phyloP scores from a whole-genome alignment of 2,888 invertebrate genomes.

The Apamea crenata region DNA sequence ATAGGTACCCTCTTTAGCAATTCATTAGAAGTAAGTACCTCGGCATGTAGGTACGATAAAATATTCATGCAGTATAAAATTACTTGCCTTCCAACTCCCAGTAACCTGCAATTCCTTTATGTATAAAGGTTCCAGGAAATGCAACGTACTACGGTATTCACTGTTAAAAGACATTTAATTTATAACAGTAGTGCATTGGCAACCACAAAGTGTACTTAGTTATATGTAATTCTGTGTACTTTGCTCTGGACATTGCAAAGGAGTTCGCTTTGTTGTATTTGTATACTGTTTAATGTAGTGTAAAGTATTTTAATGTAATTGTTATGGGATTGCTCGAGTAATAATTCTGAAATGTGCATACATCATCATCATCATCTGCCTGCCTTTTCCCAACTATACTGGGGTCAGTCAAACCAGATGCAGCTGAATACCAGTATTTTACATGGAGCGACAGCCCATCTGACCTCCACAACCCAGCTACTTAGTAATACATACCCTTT shows the following conservation, averaged over 20 bases:
- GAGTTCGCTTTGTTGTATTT: conserved; percentile 10
- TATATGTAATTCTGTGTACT: conserved; percentile 35
- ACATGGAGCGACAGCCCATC: too few relatives aligned
- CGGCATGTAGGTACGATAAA: neutral
- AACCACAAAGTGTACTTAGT: conserved; percentile 11
- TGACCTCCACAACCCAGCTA: too few relatives aligned
- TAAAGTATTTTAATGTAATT: neutral
- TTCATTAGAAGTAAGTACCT: conserved; percentile 11
- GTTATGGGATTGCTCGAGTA: neutral
- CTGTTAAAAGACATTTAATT: conserved; percentile 51
- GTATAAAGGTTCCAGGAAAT: conserved; percentile 35
- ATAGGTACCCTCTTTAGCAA: conserved; percentile 1
- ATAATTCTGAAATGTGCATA: neutral
- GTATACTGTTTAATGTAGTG: neutral
- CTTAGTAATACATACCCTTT: too few relatives aligned
- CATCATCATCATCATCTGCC: too few relatives aligned
- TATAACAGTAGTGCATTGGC: conserved; percentile 30
- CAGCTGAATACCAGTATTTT: too few relatives aligned
- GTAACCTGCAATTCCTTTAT: conserved; percentile 38
- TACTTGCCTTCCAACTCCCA: conserved; percentile 31
- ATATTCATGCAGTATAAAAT: conserved; percentile 41
- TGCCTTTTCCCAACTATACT: too few relatives aligned
- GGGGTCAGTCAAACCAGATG: too few relatives aligned
- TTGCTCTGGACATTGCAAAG: conserved; percentile 3
- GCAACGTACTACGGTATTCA: conserved; percentile 12